Evolutionary conservation across 2,888 invertebrate genomes (phyloP).

Genomic region (Malthinus flaveolus): DNA sequence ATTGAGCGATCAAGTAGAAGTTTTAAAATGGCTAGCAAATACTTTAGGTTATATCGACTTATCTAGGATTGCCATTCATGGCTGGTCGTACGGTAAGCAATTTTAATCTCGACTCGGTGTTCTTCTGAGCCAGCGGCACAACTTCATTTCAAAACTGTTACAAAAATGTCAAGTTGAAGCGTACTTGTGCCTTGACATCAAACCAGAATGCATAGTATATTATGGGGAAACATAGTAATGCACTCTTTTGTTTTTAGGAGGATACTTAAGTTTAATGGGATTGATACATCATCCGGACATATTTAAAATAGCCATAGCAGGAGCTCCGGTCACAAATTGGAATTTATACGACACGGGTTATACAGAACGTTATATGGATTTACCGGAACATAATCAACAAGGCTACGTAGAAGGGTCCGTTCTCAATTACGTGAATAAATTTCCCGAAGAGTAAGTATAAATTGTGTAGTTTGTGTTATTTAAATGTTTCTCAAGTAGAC

Average conservation of each 20-base stretch:
- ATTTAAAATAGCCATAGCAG: conserved; percentile 95
- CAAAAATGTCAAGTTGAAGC: no score
- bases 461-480: conserved; percentile 17
- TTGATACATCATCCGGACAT: conserved; percentile 89
- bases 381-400: conserved; percentile 72
- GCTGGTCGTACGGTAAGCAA: conserved; percentile 92
- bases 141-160: no score
- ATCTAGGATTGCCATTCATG: conserved; percentile 91
- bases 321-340: conserved; percentile 98
- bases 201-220: no score
- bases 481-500: conserved; percentile 2
- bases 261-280: conserved; percentile 94
- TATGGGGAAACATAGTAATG: no score
- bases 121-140: no score
- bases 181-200: no score
- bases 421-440: conserved; percentile 79
- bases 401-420: conserved; percentile 88
- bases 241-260: conserved; percentile 58
- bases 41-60: conserved; percentile 88
- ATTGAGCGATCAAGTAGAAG: conserved; percentile 90
- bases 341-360: conserved; percentile 97
- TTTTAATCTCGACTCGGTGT: no score
- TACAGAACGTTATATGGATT: conserved; percentile 96
- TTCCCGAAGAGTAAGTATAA: conserved; percentile 84
- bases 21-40: conserved; percentile 82